These are phyloP conservation scores for Mandrillus leucophaeus DNA, from an alignment of 2,113 vertebrate species.

Conservation along the genomic window DNA sequence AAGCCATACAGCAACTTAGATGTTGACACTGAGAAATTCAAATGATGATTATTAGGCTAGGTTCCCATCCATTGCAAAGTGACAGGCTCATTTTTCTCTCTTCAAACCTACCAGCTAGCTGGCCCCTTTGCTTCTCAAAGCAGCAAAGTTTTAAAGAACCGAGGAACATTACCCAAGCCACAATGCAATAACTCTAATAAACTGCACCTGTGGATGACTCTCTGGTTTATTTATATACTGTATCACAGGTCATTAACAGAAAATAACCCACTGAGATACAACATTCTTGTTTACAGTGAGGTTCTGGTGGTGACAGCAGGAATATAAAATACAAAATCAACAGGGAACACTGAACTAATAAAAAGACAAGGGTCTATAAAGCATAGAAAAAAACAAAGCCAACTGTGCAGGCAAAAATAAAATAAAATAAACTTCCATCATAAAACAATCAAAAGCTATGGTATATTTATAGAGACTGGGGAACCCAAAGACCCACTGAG, in stretches of 20 bases:
- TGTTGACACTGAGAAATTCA: constrained; percentile 80
- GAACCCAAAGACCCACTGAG: constrained; percentile 80
- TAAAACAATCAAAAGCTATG: constrained; percentile 86
- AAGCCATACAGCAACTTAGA: constrained; percentile 68
- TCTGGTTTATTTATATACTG: constrained; percentile 86
- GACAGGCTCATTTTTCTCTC: constrained; percentile 77
- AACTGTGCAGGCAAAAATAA: constrained; percentile 86
- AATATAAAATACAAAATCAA: constrained; percentile 89
- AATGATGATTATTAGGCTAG: constrained; percentile 81
- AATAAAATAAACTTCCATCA: constrained; percentile 85
- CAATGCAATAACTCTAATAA: constrained; percentile 88
- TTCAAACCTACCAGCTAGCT: constrained; percentile 78
- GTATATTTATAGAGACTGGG: constrained; percentile 82
- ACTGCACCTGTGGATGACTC: constrained; percentile 85
- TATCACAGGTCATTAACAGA: constrained; percentile 89
- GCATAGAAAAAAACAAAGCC: constrained; percentile 82
- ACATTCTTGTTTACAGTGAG: constrained; percentile 89
- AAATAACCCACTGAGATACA: constrained; percentile 89
- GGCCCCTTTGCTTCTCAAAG: constrained; percentile 73
- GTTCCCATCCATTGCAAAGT: constrained; percentile 65
- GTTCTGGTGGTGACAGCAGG: constrained; percentile 87
- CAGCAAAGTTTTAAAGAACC: constrained; percentile 83
- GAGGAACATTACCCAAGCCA: constrained; percentile 79
- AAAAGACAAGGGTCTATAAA: constrained; percentile 88
- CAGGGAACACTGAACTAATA: constrained; percentile 88